Base-by-base conservation (phyloP, 2,113 vertebrate species). In the Campylomormyrus tamandua region DNA sequence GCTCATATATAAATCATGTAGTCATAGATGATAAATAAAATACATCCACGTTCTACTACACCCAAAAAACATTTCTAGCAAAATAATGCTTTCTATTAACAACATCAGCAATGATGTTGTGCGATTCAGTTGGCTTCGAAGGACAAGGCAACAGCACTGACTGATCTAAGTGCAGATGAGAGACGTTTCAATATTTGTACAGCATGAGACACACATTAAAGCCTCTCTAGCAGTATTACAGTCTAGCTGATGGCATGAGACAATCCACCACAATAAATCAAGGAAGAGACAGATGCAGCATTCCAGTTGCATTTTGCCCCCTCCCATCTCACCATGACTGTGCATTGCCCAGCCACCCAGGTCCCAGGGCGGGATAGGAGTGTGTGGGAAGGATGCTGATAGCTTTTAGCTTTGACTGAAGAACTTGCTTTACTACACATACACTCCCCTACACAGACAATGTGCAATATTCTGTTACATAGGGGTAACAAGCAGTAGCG, bases 301-400 rank as follows among this genome's bases (percentile, higher is more conserved):
- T 42, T 80, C 74, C 35, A 80, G 31, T 35, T 17, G 17, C 39
- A 88, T 46, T 46, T n/a, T 39, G 17, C 35, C 39, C 56, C 87
- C 87, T 62, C 17, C 87, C 49, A 58, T 58, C 56, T 62, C 35
- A 88, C 53, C 35, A 62, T 88, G 56, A 88, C 53, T 88, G 87
- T 66, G 53, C 53, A 88, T 35, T 45, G 56, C 56, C 35, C 21
- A 52, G 35, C 87, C 56, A 88, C 56, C 56, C 31, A 5, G 56
- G 24, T 62, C 13, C 49, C 5, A 10, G 85, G 85, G 85, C 1
- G 50, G 85, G 50, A 50, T 39, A 53, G 4, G 13, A 52, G 50
- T 9, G 50, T 13, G 24, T 45, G 83, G 42, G 19, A 84, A 84
- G 45, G 45, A 46, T n/a, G 8, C 45, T 84, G 19, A 3, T 9